These are phyloP conservation scores for Callospermophilus lateralis DNA, from an alignment of 2,113 vertebrate species.

Conservation along the genomic window DNA sequence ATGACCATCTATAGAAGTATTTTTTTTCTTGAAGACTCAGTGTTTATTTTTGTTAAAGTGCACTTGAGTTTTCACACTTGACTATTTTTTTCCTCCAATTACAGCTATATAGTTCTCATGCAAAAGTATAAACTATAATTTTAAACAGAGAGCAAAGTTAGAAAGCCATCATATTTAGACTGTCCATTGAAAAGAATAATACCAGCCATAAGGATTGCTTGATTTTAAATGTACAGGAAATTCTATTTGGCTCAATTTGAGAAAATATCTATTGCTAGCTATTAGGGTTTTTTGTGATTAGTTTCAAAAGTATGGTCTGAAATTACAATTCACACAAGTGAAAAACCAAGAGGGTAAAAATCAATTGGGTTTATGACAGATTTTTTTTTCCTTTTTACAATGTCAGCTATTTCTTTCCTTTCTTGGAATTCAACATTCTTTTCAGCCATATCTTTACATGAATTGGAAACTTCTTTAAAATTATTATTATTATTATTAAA, in stretches of 20 bases:
- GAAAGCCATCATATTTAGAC: neutral
- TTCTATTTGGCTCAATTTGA: slow-evolving; percentile 61
- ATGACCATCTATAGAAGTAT: neutral
- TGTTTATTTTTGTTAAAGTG: neutral
- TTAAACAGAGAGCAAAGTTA: slow-evolving; percentile 26
- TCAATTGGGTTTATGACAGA: slow-evolving; percentile 30
- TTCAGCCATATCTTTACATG: neutral
- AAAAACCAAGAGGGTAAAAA: slow-evolving; percentile 52
- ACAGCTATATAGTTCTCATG: neutral
- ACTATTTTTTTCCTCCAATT: neutral
- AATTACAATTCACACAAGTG: slow-evolving; percentile 60
- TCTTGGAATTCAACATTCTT: neutral
- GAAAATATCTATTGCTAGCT: slow-evolving; percentile 53
- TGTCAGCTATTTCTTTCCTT: neutral
- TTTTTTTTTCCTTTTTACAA: neutral
- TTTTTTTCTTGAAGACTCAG: neutral
- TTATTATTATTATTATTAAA: neutral
- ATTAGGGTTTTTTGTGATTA: slow-evolving; percentile 59
- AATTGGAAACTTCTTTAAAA: neutral
- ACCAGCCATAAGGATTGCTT: slow-evolving; percentile 27
- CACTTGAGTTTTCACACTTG: neutral
- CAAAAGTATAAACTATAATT: slow-evolving; percentile 61
- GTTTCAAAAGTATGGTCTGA: slow-evolving; percentile 57
- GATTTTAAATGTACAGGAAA: slow-evolving; percentile 60
- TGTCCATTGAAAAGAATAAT: neutral